These are phyloP conservation scores for Leptarthrus brevirostris DNA, from an alignment of 2,888 invertebrate species.

Conservation along the genomic window DNA sequence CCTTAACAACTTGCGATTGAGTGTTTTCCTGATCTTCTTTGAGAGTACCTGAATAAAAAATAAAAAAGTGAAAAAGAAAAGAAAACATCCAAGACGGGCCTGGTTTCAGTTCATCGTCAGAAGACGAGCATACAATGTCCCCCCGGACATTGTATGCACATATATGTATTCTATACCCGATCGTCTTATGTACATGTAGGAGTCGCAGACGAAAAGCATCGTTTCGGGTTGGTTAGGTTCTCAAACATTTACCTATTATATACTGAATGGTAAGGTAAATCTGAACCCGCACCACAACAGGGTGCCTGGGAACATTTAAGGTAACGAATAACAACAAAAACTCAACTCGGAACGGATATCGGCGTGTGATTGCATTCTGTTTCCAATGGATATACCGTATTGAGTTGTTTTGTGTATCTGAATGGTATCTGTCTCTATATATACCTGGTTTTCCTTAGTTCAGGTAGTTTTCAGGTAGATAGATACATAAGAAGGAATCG, in stretches of 20 bases:
- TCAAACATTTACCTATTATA: conserved; percentile 31
- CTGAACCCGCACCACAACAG: not conserved
- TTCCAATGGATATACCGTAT: conserved; percentile 21
- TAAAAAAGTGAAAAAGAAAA: too few relatives aligned
- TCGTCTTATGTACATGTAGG: not conserved
- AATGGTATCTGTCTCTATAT: not conserved
- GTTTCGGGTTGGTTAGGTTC: conserved; percentile 42
- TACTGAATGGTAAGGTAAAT: conserved; percentile 8
- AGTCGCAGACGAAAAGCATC: conserved; percentile 22
- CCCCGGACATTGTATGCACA: too few relatives aligned
- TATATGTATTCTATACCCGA: too few relatives aligned
- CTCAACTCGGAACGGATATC: conserved; percentile 27
- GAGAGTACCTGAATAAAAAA: too few relatives aligned
- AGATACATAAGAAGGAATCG: conserved; percentile 12
- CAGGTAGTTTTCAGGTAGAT: too few relatives aligned
- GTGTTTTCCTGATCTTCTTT: not conserved
- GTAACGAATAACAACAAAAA: conserved; percentile 31
- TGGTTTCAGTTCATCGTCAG: not conserved
- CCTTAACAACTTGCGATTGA: not conserved
- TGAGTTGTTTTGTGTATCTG: conserved; percentile 30
- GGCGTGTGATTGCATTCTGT: conserved; percentile 16
- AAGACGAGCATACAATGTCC: not conserved
- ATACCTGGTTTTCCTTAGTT: not conserved
- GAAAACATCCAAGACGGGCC: not conserved
- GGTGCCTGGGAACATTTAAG: not conserved